Conservation (phyloP, 2,888 invertebrate genomes). For the Strigamia transsilvanica region DNA sequence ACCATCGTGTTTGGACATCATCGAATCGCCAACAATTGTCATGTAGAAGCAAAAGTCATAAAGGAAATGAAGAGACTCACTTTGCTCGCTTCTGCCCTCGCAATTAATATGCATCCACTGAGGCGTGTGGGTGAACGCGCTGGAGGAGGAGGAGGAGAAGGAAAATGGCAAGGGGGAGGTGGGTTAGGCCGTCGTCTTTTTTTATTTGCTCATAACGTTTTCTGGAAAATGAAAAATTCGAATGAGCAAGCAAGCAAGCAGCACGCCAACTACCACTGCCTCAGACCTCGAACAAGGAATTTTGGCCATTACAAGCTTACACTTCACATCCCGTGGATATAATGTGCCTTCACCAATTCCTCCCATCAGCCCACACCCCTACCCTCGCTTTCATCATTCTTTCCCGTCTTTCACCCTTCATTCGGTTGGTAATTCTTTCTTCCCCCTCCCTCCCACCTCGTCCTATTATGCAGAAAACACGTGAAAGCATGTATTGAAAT, state of each 20-base stretch:
- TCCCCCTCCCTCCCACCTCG: slow-evolving; percentile 13
- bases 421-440: slow-evolving; percentile 42
- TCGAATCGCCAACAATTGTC: slow-evolving; percentile 5
- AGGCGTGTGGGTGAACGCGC: slow-evolving; percentile 42
- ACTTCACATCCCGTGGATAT: slow-evolving; percentile 44
- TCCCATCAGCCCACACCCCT: slow-evolving; percentile 44
- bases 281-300: slow-evolving; percentile 44
- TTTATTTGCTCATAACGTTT: slow-evolving; percentile 44
- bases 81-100: slow-evolving; percentile 40
- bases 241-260: slow-evolving; percentile 44
- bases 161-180: slow-evolving; percentile 10
- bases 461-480: slow-evolving; percentile 37
- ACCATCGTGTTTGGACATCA: neutral
- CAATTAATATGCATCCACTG: slow-evolving; percentile 44
- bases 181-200: slow-evolving; percentile 39
- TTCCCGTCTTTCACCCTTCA: slow-evolving; percentile 44
- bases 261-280: slow-evolving; percentile 44
- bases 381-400: slow-evolving; percentile 36
- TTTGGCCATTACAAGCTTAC: slow-evolving; percentile 44
- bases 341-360: slow-evolving; percentile 44
- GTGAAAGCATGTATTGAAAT: slow-evolving; percentile 44
- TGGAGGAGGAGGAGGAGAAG: slow-evolving; percentile 23
- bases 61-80: slow-evolving; percentile 15
- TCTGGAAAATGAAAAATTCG: slow-evolving; percentile 44
- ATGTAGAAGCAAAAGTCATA: neutral